These are phyloP conservation scores for Montipora cactus DNA, from an alignment of 64 coral and sea anemone species.

Conservation along the genomic window DNA sequence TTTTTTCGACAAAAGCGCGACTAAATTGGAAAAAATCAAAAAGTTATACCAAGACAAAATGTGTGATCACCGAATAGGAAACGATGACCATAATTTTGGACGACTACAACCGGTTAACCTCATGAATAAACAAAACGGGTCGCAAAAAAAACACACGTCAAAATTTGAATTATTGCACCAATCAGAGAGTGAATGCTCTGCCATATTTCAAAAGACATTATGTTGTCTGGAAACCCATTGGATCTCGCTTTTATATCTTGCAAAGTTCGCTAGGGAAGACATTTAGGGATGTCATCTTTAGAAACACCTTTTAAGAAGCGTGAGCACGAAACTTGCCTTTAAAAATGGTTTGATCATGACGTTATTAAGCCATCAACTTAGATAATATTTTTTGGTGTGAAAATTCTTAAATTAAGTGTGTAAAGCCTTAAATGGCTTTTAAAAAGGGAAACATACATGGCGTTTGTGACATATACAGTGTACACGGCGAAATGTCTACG, in stretches of 20 bases:
- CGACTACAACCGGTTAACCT: conserved; percentile 3
- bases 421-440: no score
- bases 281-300: not conserved
- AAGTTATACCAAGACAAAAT: not conserved
- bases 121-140: conserved; percentile 48
- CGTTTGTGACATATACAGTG: no score
- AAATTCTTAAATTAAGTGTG: no score
- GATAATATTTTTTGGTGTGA: no score
- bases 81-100: conserved; percentile 2
- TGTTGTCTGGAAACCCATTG: conserved; percentile 37
- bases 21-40: not conserved
- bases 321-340: no score
- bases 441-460: no score
- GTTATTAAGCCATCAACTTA: no score
- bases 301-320: not conserved
- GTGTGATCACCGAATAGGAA: not conserved
- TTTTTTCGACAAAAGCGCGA: not conserved
- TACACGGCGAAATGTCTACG: no score
- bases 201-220: not conserved
- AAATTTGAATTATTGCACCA: conserved; percentile 37
- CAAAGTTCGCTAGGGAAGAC: not conserved
- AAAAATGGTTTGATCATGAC: no score
- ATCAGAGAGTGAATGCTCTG: not conserved
- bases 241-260: not conserved
- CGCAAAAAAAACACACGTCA: conserved; percentile 21